A percentile compares a stretch with the other conserved stretches of the same genome.
These are phyloP conservation scores for Bovichtus variegatus DNA, from an alignment of 2,797 vertebrate genomes.

Conservation along the genomic window DNA sequence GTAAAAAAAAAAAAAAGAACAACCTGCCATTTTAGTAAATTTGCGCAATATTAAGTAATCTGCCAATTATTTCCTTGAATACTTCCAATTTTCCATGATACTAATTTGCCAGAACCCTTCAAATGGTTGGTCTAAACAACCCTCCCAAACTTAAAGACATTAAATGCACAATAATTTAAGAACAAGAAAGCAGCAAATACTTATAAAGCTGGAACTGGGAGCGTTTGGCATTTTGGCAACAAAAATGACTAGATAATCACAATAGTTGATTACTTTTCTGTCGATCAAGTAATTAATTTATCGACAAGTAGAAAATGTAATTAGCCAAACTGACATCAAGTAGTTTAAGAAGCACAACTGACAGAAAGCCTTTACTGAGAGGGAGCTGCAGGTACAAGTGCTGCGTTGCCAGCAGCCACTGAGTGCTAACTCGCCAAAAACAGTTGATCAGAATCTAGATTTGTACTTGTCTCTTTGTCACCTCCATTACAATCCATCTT, in stretches of 20 bases:
- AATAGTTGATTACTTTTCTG: too few species aligned
- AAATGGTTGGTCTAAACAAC: too few species aligned
- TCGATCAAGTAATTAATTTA: background rate
- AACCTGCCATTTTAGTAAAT: background rate
- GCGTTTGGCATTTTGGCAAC: background rate
- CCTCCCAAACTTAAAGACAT: background rate
- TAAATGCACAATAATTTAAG: too few species aligned
- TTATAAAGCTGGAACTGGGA: too few species aligned
- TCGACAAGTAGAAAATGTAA: too few species aligned
- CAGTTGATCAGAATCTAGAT: background rate
- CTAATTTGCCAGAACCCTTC: background rate
- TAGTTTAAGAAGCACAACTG: background rate
- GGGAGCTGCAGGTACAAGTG: conserved; percentile 5
- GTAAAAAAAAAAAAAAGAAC: background rate
- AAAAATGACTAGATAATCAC: background rate
- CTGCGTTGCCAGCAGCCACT: background rate
- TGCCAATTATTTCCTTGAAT: background rate
- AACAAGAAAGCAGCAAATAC: background rate
- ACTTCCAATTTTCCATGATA: background rate
- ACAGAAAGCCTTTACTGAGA: conserved; percentile 7
- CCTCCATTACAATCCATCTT: background rate
- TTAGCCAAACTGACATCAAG: background rate
- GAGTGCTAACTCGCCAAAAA: background rate
- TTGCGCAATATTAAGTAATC: background rate
- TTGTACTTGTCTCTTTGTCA: conserved; percentile 1